Evolutionary conservation across 2,797 vertebrate genomes (phyloP), one percentile per base, ranked within the genome.

Genomic region (Peromyscus eremicus): DNA sequence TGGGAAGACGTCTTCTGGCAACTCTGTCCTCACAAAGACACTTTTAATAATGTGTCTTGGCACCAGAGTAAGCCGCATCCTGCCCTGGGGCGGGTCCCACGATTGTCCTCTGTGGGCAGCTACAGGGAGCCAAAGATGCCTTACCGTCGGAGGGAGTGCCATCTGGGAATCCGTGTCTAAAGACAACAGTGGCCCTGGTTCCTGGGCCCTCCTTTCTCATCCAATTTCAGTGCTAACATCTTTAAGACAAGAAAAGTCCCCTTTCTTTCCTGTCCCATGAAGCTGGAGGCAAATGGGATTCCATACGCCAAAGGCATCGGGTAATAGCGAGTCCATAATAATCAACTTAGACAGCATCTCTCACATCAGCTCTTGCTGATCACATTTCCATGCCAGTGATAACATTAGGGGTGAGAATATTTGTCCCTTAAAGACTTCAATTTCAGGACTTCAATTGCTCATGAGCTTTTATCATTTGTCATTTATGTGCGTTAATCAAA

Each of bases 21-120:
- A 64, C 64, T 91, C 64, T 19, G 3, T 92, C 21, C 52, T 76
- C 66, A 98, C 96, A 95, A 96, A 97, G 93, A 92, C 90, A 94
- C 96, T 87, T 97, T 97, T 86, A 91, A 91, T 98, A 94, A 92
- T 70, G 80, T 80, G 85, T 83, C 37, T 97, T 97, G 97, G 96
- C 96, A 94, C 43, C 37, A 89, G 95, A 94, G 92, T 95, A 84
- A 64, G 32, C 34, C 29, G 83, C 34, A 66, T 60, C 6, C 16
- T 89, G 75, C 97, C 97, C 94, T 34, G 70, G 75, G 76, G 98
- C n/a, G 0, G 91, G 40, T 95, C 97, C 97, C 97, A 92, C 95
- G 85, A 96, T 97, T 98, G 97, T 98, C 79, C 55, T 96, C 70
- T 75, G 82, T 87, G 89, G 90, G 91, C 89, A 94, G 92, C 77